Evolutionary conservation across 2,888 invertebrate genomes (phyloP), one percentile per base, ranked within the genome.

Genomic region (Zele albiditarsus): DNA sequence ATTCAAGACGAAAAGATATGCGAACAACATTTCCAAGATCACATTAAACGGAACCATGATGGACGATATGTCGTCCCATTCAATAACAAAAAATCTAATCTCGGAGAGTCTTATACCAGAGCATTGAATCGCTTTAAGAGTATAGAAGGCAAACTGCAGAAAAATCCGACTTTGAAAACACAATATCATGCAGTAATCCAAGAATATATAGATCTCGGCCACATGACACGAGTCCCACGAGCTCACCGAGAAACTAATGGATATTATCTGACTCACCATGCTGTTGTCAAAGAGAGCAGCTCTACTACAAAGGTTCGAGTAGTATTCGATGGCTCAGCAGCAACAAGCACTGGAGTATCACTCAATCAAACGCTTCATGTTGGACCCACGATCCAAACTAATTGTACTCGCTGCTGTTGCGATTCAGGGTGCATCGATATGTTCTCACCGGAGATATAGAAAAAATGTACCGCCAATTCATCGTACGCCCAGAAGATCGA

Each of bases 341-440:
- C 79, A 68, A 69, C 75, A 10, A 23, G 20, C 12, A 66, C 71
- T 0, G 78, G 78, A 0, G 3, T 73, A 0, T 84, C 85, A 3
- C 73, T 85, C 0, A 86, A 86, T 67, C 80, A 84, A 0, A 28
- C 68, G 0, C 74, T 85, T 49, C 68, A 79, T 60, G 75, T 80
- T 20, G 86, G 85, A 0, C 83, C 85, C 0, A 76, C 74, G 0
- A 67, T 84, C 1, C 84, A 85, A 65, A 76, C 80, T 10, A 80
- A 83, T 28, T 87, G 0, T 70, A 82, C n/a, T 25, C 76, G 0
- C 63, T 84, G 0, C 28, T 86, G 0, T 10, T 81, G 4, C 73
- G 66, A 31, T 65, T 65, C 20, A 20, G 78, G 14, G 58, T 33
- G 6, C 71, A 78, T 49, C 23, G 65, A 14, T 65, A 33, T 38